phyloP scores from a whole-genome alignment of 2,113 vertebrate genomes.

The Leucopsar rothschildi region DNA sequence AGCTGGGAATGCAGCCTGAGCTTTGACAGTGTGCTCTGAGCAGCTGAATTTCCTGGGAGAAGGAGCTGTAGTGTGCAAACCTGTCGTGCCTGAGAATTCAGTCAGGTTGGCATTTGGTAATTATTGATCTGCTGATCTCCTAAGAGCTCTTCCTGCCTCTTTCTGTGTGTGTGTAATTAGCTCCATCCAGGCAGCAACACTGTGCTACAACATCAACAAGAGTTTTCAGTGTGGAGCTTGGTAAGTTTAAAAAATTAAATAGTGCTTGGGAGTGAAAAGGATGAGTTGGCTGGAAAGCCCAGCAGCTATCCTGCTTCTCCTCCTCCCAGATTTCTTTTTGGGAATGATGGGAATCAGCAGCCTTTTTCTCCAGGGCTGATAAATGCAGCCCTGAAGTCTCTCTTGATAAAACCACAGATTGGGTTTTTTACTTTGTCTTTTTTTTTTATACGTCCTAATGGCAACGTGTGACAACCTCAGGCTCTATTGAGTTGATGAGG shows the following conservation, averaged over 20 bases:
- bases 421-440: not conserved
- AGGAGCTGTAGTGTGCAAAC: not conserved
- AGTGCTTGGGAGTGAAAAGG: not conserved
- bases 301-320: not conserved
- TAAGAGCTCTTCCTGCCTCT: not conserved
- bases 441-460: not conserved
- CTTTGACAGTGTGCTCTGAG: not conserved
- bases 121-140: not conserved
- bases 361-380: not conserved
- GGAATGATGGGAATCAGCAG: not conserved
- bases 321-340: not conserved
- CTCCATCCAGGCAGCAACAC: not conserved
- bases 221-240: not conserved
- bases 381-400: not conserved
- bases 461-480: not conserved
- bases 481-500: not conserved
- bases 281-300: not conserved
- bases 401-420: not conserved
- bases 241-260: not conserved
- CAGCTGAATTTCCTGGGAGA: not conserved
- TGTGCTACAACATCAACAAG: not conserved
- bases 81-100: rapidly evolving
- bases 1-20: not conserved
- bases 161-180: not conserved
- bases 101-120: not conserved